Conservation (phyloP, 1,140 invertebrate genomes). For the Drosophila pseudoobscura region DNA sequence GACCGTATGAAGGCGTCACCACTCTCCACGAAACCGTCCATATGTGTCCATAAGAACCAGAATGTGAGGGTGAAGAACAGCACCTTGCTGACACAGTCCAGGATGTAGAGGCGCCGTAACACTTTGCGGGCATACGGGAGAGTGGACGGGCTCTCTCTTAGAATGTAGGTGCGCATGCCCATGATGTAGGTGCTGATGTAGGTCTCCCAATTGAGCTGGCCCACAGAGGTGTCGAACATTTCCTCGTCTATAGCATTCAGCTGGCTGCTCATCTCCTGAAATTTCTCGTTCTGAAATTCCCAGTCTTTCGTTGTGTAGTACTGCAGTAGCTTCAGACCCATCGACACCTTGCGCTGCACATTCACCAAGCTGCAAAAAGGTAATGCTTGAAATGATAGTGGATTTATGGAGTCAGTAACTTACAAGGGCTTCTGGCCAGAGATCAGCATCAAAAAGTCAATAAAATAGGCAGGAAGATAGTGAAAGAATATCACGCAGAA, state of each 20-base stretch:
- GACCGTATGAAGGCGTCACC: slow-evolving; percentile 69
- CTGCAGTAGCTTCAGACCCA: slow-evolving; percentile 88
- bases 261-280: slow-evolving; percentile 86
- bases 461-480: slow-evolving; percentile 91
- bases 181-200: slow-evolving; percentile 90
- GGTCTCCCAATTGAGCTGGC: slow-evolving; percentile 86
- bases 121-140: slow-evolving; percentile 88
- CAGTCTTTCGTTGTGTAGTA: slow-evolving; percentile 95
- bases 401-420: slow-evolving; percentile 74
- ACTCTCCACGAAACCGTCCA: slow-evolving; percentile 69
- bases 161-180: slow-evolving; percentile 88
- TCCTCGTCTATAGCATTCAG: slow-evolving; percentile 86
- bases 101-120: slow-evolving; percentile 85
- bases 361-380: slow-evolving; percentile 85
- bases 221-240: slow-evolving; percentile 86
- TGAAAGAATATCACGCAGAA: slow-evolving; percentile 90
- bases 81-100: slow-evolving; percentile 83
- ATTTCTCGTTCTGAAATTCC: slow-evolving; percentile 90
- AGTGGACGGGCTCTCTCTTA: slow-evolving; percentile 91
- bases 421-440: slow-evolving; percentile 91
- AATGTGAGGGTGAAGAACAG: slow-evolving; percentile 75
- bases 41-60: slow-evolving; percentile 83
- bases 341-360: slow-evolving; percentile 87
- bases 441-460: slow-evolving; percentile 88
- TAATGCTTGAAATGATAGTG: background rate